These are phyloP conservation scores for Urocolius indicus DNA, from an alignment of 2,113 vertebrate species.

Conservation along the genomic window DNA sequence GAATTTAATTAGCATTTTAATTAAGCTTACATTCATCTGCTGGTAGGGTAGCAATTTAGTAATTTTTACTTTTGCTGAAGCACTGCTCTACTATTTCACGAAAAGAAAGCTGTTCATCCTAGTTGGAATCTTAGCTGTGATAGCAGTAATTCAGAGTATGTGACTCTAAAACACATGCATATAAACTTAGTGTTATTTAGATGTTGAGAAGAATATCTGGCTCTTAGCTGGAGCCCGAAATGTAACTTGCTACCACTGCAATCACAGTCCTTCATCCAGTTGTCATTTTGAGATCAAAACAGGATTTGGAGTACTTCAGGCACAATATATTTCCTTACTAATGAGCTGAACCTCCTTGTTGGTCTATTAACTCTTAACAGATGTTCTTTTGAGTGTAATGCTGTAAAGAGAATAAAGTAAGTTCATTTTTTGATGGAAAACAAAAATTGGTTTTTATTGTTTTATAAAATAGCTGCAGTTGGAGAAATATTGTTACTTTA, in stretches of 20 bases:
- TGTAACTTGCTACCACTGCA: neutral
- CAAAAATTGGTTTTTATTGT: neutral
- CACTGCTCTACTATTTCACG: neutral
- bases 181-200: neutral
- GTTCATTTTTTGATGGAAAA: neutral
- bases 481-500: neutral
- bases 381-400: neutral
- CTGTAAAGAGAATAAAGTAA: neutral
- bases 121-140: neutral
- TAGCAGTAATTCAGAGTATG: neutral
- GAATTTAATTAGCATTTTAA: neutral
- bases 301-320: constrained; percentile 21
- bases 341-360: neutral
- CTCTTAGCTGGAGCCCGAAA: constrained; percentile 16
- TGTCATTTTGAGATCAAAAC: constrained; percentile 48
- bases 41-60: neutral
- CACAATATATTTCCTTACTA: neutral
- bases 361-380: constrained; percentile 1
- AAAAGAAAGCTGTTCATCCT: neutral
- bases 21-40: neutral
- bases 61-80: neutral
- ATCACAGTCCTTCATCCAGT: neutral
- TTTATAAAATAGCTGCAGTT: neutral
- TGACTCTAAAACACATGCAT: neutral
- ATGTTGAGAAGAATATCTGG: neutral